These are phyloP conservation scores for Falco punctatus DNA, from an alignment of 2,113 vertebrate species.

Conservation along the genomic window DNA sequence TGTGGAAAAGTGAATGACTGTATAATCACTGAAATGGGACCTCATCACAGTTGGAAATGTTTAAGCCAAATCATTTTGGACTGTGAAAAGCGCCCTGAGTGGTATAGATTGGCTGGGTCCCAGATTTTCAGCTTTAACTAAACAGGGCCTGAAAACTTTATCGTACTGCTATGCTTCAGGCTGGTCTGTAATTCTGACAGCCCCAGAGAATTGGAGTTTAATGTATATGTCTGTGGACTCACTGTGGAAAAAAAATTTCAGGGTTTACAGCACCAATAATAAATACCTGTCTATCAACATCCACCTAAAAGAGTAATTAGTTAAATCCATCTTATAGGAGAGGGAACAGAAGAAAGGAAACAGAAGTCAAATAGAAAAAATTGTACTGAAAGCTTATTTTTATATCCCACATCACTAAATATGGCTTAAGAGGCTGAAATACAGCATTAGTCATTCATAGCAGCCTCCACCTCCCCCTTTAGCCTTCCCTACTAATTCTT, in stretches of 20 bases:
- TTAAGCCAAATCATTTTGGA: slow-evolving; percentile 86
- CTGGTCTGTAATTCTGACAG: slow-evolving; percentile 81
- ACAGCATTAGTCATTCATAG: slow-evolving; percentile 68
- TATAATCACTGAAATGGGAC: slow-evolving; percentile 84
- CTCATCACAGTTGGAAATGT: slow-evolving; percentile 87
- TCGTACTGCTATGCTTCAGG: slow-evolving; percentile 77
- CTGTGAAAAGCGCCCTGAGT: slow-evolving; percentile 83
- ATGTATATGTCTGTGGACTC: slow-evolving; percentile 70
- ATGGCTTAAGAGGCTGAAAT: slow-evolving; percentile 80
- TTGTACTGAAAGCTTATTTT: slow-evolving; percentile 82
- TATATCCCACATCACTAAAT: slow-evolving; percentile 82
- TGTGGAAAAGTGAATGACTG: slow-evolving; percentile 86
- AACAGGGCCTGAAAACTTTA: slow-evolving; percentile 84
- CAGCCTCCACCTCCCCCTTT: slow-evolving; percentile 50
- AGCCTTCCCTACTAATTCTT: slow-evolving; percentile 42
- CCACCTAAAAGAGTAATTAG: slow-evolving; percentile 85
- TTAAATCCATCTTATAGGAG: slow-evolving; percentile 76
- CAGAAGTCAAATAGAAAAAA: slow-evolving; percentile 82
- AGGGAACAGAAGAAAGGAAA: slow-evolving; percentile 84
- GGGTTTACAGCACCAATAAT: slow-evolving; percentile 76
- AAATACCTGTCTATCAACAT: slow-evolving; percentile 82
- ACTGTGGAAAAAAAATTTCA: slow-evolving; percentile 75
- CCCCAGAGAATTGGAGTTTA: slow-evolving; percentile 75
- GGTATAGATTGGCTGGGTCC: slow-evolving; percentile 81
- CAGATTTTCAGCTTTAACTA: slow-evolving; percentile 83